phyloP scores from a whole-genome alignment of 1,140 invertebrate species.

The Drosophila eugracilis region DNA sequence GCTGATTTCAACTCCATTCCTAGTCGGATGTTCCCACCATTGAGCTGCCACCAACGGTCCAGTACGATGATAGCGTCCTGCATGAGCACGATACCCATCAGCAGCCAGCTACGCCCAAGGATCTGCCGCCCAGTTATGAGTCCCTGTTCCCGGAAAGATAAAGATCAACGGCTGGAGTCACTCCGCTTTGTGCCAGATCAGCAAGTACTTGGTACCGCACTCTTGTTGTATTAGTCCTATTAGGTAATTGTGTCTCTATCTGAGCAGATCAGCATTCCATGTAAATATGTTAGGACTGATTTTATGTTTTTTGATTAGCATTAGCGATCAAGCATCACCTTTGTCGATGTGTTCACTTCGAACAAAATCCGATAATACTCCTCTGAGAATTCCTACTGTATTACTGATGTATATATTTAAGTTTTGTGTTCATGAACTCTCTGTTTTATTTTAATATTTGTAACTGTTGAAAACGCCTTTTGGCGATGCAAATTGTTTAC shows the following conservation, averaged over 20 bases:
- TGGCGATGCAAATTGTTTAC: constrained; percentile 34
- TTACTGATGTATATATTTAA: constrained; percentile 45
- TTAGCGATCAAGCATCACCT: constrained; percentile 29
- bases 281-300: constrained; percentile 77
- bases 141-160: constrained; percentile 84
- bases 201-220: constrained; percentile 39
- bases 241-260: constrained; percentile 40
- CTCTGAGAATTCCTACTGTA: constrained; percentile 9
- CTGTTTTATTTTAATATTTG: constrained; percentile 2
- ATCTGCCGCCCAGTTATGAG: constrained; percentile 82
- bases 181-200: constrained; percentile 69
- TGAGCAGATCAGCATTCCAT: constrained; percentile 44
- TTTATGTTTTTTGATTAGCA: constrained; percentile 64
- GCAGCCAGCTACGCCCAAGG: constrained; percentile 74
- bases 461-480: constrained; percentile 42
- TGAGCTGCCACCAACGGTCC: constrained; percentile 56
- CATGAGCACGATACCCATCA: constrained; percentile 50
- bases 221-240: constrained; percentile 53
- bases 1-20: background rate
- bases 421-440: constrained; percentile 27
- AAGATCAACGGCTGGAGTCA: constrained; percentile 23
- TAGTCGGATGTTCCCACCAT: constrained; percentile 75
- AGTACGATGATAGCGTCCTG: constrained; percentile 44
- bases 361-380: constrained; percentile 34
- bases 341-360: constrained; percentile 57